Evolutionary conservation across 2,797 vertebrate species (phyloP).

Genomic region (Numenius phaeopus): DNA sequence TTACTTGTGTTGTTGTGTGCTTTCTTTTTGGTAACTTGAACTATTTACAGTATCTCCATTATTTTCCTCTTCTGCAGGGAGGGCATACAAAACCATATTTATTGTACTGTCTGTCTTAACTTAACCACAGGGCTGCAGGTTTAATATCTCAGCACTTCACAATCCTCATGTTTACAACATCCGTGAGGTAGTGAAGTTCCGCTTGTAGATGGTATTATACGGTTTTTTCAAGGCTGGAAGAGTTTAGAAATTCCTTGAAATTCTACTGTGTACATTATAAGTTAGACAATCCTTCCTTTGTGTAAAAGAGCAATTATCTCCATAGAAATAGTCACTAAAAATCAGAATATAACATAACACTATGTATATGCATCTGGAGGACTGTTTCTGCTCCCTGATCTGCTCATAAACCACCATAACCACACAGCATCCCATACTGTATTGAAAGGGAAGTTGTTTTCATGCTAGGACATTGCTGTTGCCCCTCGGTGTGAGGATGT

Average conservation of each 20-base stretch:
- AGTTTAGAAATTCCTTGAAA: background rate
- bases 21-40: background rate
- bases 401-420: background rate
- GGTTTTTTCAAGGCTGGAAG: background rate
- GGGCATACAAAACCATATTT: background rate
- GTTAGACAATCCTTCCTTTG: background rate
- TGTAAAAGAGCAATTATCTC: background rate
- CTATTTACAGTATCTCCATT: background rate
- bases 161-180: slow-evolving; percentile 12
- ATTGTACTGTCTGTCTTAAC: background rate
- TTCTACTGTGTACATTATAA: background rate
- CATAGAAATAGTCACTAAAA: background rate
- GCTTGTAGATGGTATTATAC: background rate
- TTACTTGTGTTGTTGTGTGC: background rate
- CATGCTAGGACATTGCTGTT: background rate
- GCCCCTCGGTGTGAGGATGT: background rate
- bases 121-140: background rate
- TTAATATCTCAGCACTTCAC: slow-evolving; percentile 28
- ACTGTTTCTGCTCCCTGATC: background rate
- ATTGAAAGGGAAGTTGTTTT: background rate
- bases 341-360: background rate
- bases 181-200: background rate
- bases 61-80: background rate
- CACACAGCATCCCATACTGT: accelerated
- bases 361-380: background rate